phyloP scores from a whole-genome alignment of 2,888 invertebrate genomes.

The Lagria hirta region DNA sequence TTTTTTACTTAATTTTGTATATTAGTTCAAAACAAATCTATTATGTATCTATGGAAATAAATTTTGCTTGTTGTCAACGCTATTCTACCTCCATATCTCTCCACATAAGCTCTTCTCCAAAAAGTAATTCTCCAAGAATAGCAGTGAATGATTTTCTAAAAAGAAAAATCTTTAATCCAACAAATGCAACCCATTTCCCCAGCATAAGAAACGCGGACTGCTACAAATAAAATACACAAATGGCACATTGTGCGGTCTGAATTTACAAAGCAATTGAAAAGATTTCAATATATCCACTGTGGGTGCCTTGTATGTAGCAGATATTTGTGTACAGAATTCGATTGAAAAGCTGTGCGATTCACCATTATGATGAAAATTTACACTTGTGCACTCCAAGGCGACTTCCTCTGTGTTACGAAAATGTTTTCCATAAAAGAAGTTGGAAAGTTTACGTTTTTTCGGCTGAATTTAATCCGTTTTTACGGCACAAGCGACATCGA shows the following conservation, averaged over 20 bases:
- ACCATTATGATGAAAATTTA: conserved; percentile 56
- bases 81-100: no score
- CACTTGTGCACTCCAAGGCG: conserved; percentile 56
- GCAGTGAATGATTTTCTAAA: conserved; percentile 45
- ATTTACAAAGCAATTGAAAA: conserved; percentile 57
- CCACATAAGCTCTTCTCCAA: no score
- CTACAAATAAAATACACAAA: conserved; percentile 55
- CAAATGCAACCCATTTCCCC: conserved; percentile 53
- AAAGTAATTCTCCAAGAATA: no score
- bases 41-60: no score
- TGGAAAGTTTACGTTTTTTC: conserved; percentile 49
- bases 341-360: conserved; percentile 54
- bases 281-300: conserved; percentile 54
- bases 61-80: no score
- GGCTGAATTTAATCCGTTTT: conserved; percentile 52
- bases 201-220: conserved; percentile 48
- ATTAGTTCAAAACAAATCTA: no score
- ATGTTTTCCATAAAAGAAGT: conserved; percentile 44
- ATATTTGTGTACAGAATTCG: conserved; percentile 54
- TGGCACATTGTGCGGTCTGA: conserved; percentile 52
- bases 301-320: conserved; percentile 50
- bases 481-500: conserved; percentile 15
- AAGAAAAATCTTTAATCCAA: conserved; percentile 51
- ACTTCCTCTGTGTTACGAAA: conserved; percentile 27
- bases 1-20: no score